Base-by-base conservation (phyloP, 2,888 invertebrate genomes). In the Scaeva pyrastri region DNA sequence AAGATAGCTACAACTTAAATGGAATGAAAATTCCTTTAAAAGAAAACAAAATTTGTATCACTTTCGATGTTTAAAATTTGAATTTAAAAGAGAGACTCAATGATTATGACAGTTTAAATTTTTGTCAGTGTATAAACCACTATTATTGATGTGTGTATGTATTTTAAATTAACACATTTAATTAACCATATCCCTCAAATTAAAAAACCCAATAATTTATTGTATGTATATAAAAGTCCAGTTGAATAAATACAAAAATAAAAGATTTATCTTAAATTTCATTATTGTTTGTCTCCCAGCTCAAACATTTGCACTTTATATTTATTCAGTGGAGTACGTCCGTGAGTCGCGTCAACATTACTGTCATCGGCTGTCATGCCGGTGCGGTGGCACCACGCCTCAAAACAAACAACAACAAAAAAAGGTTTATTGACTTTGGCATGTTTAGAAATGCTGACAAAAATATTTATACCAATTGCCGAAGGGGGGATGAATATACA, bases 121-220 rank as follows among this genome's bases (percentile, higher is more conserved):
- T 23, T 23, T 23, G n/a, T 31, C 26, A 36, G 19, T 58, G 19
- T 58, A 12, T 16, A 48, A 3, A 19, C 19, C 16, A 36, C 19
- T 7, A 21, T 36, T 66, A 66, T 72, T 72, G n/a, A 6, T 71
- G 43, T n/a, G 14, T 55, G 5, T 39, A 8, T 19, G n/a, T n/a
- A n/a, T n/a, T n/a, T n/a, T n/a, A 79, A 58, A 84, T 80, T 80
- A 80, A 72, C 80, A 80, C 80, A 71, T 45, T 72, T 55, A 75
- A 84, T 72, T 84, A 79, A 66, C 71, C 82, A 73, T 52, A 39
- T 60, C 45, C 26, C 23, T 55, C 31, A 36, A 50, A 39, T 56
- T 21, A 2, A 16, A 14, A 66, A 62, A 56, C 26, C 45, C 8
- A 58, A 66, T 48, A 21, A 41, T 31, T 79, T 50, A 11, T 45